Evolutionary conservation across 1,140 invertebrate species (phyloP).

Genomic region (Cheumatopsyche charites): DNA sequence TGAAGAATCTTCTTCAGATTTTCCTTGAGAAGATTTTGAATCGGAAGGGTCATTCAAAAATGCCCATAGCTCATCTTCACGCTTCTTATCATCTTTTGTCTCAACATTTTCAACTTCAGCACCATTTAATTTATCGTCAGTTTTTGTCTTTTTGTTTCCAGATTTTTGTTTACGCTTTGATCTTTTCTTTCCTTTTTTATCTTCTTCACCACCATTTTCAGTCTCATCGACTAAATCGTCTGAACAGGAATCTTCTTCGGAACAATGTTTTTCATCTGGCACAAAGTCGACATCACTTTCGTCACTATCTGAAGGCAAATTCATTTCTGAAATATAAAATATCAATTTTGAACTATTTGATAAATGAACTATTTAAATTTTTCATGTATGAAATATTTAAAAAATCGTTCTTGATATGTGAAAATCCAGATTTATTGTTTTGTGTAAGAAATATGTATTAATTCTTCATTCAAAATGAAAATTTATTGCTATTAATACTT

Average conservation of each 20-base stretch:
- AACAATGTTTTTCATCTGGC: conserved; percentile 54
- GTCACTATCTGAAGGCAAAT: conserved; percentile 55
- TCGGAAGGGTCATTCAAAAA: conserved; percentile 71
- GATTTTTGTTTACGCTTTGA: conserved; percentile 50
- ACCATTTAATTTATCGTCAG: conserved; percentile 42
- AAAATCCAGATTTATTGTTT: too few relatives aligned
- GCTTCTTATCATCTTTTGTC: conserved; percentile 64
- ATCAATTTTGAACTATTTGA: background rate
- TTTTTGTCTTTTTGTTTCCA: conserved; percentile 50
- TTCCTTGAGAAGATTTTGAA: conserved; percentile 30
- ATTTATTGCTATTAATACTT: too few relatives aligned
- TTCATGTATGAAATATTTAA: too few relatives aligned
- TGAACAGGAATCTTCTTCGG: conserved; percentile 48
- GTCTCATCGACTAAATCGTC: conserved; percentile 56
- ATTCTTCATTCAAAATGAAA: too few relatives aligned
- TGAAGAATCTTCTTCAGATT: background rate
- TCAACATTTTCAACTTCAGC: conserved; percentile 50
- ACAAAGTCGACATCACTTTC: conserved; percentile 61
- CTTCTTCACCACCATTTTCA: conserved; percentile 54
- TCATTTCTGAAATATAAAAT: conserved; percentile 34
- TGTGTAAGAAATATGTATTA: too few relatives aligned
- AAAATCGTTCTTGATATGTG: too few relatives aligned
- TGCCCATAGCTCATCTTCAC: conserved; percentile 75
- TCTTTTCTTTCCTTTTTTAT: conserved; percentile 53
- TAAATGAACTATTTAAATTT: too few relatives aligned